Percentiles rank a stretch among this genome's conserved stretches.
Conservation (phyloP, 2,888 invertebrate species). For the Adelognathus sp. region DNA sequence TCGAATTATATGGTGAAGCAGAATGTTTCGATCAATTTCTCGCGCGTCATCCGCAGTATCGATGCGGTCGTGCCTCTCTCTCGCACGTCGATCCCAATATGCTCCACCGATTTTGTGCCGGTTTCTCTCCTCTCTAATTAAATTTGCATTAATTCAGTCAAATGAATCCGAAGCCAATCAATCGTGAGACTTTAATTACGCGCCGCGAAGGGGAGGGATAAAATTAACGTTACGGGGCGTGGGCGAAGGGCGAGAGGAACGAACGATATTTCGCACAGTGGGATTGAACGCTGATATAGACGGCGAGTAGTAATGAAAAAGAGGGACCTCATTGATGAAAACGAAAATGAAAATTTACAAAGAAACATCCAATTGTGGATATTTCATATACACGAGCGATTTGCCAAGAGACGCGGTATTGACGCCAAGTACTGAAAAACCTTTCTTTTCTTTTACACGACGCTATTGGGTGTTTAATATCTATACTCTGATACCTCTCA, state of each 20-base stretch:
- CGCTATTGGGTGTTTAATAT: too few relatives aligned
- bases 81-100: conserved; percentile 55
- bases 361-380: neutral
- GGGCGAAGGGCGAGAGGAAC: too few relatives aligned
- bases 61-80: neutral
- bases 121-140: conserved; percentile 68
- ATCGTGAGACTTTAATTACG: conserved; percentile 63
- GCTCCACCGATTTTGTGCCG: conserved; percentile 61
- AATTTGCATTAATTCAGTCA: conserved; percentile 69
- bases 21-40: neutral
- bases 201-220: conserved; percentile 29
- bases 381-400: too few relatives aligned
- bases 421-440: too few relatives aligned
- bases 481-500: too few relatives aligned
- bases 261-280: neutral
- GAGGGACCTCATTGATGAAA: neutral
- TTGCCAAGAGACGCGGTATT: too few relatives aligned
- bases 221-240: conserved; percentile 34
- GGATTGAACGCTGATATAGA: neutral
- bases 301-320: neutral
- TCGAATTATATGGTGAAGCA: neutral
- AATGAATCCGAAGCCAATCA: conserved; percentile 66
- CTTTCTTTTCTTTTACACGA: too few relatives aligned
- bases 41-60: neutral
- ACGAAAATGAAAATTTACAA: neutral